These are phyloP conservation scores for Drosophila equinoxialis DNA, from an alignment of 1,140 invertebrate genomes.

Conservation along the genomic window DNA sequence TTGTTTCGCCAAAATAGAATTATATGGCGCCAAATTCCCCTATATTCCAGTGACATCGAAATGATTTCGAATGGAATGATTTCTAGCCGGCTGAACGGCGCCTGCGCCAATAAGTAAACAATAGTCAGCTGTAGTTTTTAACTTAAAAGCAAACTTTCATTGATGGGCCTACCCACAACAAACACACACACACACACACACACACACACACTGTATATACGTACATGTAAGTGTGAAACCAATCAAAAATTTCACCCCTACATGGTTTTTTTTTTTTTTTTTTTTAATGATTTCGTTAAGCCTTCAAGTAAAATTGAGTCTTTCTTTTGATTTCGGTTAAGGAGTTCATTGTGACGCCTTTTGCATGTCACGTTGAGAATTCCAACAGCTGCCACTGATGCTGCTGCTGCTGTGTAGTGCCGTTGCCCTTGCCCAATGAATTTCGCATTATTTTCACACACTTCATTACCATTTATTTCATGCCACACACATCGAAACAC, in stretches of 20 bases:
- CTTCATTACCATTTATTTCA: slow-evolving; percentile 22
- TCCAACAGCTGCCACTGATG: slow-evolving; percentile 36
- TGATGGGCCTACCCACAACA: slow-evolving; percentile 35
- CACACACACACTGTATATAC: not conserved
- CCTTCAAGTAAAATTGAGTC: slow-evolving; percentile 27
- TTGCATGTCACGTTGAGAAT: slow-evolving; percentile 57
- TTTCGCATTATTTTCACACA: slow-evolving; percentile 31
- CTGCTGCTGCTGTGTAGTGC: slow-evolving; percentile 2
- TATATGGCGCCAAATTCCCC: slow-evolving; percentile 49
- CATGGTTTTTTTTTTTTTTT: not conserved
- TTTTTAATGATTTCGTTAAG: slow-evolving; percentile 34
- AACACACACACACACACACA: not conserved
- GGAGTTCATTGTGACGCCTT: slow-evolving; percentile 58
- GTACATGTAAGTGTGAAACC: slow-evolving; percentile 1
- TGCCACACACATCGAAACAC: not conserved
- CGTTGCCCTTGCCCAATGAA: slow-evolving; percentile 25
- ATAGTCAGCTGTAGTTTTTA: slow-evolving; percentile 50
- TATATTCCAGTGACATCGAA: slow-evolving; percentile 47
- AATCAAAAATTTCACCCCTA: not conserved
- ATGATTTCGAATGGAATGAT: slow-evolving; percentile 40
- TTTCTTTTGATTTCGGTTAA: slow-evolving; percentile 15
- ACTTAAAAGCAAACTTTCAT: slow-evolving; percentile 40
- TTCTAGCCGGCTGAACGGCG: slow-evolving; percentile 58
- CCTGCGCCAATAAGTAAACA: slow-evolving; percentile 64
- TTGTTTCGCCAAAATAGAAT: slow-evolving; percentile 32